Conservation (phyloP, 2,888 invertebrate genomes). For the Andrena flavipes region DNA sequence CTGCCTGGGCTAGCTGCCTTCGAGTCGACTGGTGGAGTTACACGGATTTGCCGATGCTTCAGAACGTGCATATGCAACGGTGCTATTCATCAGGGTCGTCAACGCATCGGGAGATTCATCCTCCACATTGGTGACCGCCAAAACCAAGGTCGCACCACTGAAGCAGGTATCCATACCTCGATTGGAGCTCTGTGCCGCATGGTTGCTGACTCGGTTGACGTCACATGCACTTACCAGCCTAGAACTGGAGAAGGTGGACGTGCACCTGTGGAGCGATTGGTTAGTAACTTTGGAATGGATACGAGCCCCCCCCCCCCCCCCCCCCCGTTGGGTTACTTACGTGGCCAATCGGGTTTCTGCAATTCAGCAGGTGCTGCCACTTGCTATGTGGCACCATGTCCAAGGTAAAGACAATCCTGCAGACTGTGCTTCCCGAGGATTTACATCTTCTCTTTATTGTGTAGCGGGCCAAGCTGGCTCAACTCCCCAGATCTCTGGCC, state of each 20-base stretch:
- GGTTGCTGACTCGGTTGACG: not conserved
- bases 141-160: constrained; percentile 57
- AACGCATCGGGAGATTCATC: not conserved
- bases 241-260: not conserved
- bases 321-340: not conserved
- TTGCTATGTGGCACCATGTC: too few relatives aligned
- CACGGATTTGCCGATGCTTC: constrained; percentile 66
- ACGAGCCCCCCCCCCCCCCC: not conserved
- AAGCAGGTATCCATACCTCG: constrained; percentile 20
- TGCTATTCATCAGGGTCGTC: constrained; percentile 20
- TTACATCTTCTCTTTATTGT: too few relatives aligned
- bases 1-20: constrained; percentile 29
- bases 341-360: not conserved
- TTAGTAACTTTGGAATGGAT: not conserved
- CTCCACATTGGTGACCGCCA: constrained; percentile 26
- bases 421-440: too few relatives aligned
- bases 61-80: constrained; percentile 55
- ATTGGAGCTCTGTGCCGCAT: not conserved
- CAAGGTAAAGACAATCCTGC: too few relatives aligned
- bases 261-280: not conserved
- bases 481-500: too few relatives aligned
- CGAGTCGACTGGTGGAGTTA: constrained; percentile 22
- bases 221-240: not conserved
- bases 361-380: not conserved
- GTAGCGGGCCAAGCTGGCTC: too few relatives aligned